These are phyloP conservation scores for Andrena cerasifolii DNA, from an alignment of 1,140 invertebrate species.

Conservation along the genomic window DNA sequence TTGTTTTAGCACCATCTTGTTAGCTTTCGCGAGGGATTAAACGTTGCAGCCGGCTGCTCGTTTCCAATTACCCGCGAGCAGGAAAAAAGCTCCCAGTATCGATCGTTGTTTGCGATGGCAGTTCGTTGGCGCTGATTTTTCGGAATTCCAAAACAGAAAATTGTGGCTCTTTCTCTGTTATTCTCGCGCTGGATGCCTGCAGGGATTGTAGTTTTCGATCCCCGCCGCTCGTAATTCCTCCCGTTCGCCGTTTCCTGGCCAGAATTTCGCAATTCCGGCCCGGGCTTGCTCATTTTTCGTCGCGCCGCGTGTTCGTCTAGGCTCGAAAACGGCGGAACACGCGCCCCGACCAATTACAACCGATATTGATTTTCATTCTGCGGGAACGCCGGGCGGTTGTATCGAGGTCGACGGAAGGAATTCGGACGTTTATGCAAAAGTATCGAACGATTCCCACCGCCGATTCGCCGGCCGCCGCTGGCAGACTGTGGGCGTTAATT, in stretches of 20 bases:
- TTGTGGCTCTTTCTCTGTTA: neutral
- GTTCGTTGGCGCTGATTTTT: neutral
- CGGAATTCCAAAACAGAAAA: neutral
- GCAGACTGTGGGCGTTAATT: neutral
- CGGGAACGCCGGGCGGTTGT: no score
- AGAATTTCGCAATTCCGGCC: slow-evolving; percentile 30
- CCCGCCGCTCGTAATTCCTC: slow-evolving; percentile 10
- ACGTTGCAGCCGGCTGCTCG: neutral
- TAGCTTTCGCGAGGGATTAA: slow-evolving; percentile 16
- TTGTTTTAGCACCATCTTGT: no score
- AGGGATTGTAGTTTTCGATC: slow-evolving; percentile 1
- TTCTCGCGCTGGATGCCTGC: no score
- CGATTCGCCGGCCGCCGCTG: neutral
- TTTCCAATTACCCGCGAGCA: neutral
- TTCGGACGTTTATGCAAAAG: neutral
- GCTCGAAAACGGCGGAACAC: slow-evolving; percentile 22
- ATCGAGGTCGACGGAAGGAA: slow-evolving; percentile 1
- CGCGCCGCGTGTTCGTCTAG: slow-evolving; percentile 18
- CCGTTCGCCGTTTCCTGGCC: neutral
- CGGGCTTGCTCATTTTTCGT: slow-evolving; percentile 21
- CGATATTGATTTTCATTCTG: slow-evolving; percentile 28
- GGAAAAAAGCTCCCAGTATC: neutral
- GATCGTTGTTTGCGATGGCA: slow-evolving; percentile 37
- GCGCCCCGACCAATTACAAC: slow-evolving; percentile 22
- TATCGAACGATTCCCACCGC: neutral